Percentiles rank a stretch among this genome's conserved stretches.
Evolutionary conservation across 2,113 vertebrate species (phyloP).

Genomic region (Noctilio leporinus): DNA sequence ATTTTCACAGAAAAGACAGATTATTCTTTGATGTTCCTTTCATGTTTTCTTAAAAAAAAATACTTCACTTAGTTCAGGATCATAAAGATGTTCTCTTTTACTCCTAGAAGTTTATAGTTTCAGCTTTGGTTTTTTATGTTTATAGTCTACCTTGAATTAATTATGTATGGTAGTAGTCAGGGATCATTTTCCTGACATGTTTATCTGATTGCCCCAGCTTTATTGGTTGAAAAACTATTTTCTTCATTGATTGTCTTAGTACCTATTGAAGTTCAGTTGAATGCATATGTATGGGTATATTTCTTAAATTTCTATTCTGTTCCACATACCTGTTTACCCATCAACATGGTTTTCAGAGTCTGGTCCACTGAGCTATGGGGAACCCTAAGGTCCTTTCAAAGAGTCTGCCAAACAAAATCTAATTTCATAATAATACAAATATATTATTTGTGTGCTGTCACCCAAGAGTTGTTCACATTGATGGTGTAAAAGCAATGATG

Average conservation of each 20-base stretch:
- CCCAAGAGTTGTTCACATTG: background rate
- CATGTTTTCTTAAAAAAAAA: background rate
- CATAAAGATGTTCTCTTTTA: background rate
- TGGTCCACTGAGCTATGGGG: background rate
- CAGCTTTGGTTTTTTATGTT: background rate
- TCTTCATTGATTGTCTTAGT: background rate
- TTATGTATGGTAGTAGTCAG: background rate
- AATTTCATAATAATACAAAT: background rate
- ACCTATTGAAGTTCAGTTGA: background rate
- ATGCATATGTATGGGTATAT: background rate
- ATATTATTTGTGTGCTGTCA: background rate
- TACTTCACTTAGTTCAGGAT: background rate
- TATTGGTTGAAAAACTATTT: background rate
- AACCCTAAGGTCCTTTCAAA: background rate
- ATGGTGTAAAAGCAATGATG: background rate
- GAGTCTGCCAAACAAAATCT: background rate
- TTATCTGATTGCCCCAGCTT: background rate
- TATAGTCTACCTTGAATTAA: background rate
- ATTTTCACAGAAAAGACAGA: background rate
- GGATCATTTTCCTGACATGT: background rate
- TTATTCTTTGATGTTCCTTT: background rate
- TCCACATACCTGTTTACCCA: background rate
- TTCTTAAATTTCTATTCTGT: constrained; percentile 6
- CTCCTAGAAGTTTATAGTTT: background rate
- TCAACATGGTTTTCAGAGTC: background rate